A percentile compares a stretch with the other conserved stretches of the same genome.
phyloP scores from a whole-genome alignment of 2,113 vertebrate genomes.

The Oryzias celebensis region DNA sequence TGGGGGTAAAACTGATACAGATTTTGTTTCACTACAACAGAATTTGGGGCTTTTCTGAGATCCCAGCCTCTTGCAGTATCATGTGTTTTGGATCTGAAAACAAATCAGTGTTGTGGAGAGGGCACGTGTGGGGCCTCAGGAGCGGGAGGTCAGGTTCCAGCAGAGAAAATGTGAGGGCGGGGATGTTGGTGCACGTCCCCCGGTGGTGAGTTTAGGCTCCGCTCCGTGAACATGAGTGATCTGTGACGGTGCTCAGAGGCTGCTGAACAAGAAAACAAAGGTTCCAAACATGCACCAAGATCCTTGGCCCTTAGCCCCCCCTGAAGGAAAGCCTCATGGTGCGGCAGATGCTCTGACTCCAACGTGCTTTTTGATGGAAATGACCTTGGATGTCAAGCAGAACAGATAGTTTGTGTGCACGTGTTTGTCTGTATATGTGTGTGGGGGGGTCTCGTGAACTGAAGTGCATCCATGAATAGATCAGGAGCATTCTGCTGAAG shows the following conservation, averaged over 20 bases:
- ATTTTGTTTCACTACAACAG: no score
- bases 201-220: not conserved
- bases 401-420: slow-evolving; percentile 39
- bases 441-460: slow-evolving; percentile 1
- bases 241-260: not conserved
- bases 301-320: not conserved
- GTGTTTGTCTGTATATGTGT: slow-evolving; percentile 25
- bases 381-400: slow-evolving; percentile 64
- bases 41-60: not conserved
- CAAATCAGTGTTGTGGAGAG: no score
- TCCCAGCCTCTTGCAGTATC: not conserved
- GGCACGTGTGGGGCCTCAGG: not conserved
- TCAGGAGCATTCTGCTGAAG: not conserved
- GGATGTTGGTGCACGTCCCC: not conserved
- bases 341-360: slow-evolving; percentile 75
- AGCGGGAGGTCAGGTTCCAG: slow-evolving; percentile 15
- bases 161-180: slow-evolving; percentile 23
- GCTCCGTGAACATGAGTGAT: not conserved
- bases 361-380: slow-evolving; percentile 74
- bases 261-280: not conserved
- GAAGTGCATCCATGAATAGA: slow-evolving; percentile 24
- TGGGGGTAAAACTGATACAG: no score
- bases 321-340: slow-evolving; percentile 44
- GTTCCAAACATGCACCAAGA: not conserved
- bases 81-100: no score